Evolutionary conservation across 2,888 invertebrate genomes (phyloP).

Genomic region (Sturmia bella): DNA sequence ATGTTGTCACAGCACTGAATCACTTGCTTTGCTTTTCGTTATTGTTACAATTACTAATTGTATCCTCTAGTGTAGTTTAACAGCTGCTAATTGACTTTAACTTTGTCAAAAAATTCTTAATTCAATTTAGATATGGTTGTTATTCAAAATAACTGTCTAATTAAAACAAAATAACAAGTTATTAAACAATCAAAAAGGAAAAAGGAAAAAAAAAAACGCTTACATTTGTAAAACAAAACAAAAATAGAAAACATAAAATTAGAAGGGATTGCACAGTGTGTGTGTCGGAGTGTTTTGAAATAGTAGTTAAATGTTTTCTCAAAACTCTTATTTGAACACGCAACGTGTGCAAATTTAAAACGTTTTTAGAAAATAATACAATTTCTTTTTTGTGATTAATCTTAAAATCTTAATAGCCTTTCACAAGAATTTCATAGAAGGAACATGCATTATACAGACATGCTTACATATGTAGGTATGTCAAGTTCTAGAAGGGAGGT

Average conservation of each 20-base stretch:
- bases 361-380: slow-evolving; percentile 50
- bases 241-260: background rate
- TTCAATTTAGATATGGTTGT: too few species aligned
- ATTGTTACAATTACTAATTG: too few species aligned
- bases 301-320: slow-evolving; percentile 8
- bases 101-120: too few species aligned
- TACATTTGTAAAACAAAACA: background rate
- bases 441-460: slow-evolving; percentile 47
- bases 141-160: too few species aligned
- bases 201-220: too few species aligned
- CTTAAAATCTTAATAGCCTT: slow-evolving; percentile 61
- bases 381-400: slow-evolving; percentile 65
- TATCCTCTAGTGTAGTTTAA: too few species aligned
- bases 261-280: background rate
- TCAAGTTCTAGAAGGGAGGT: slow-evolving; percentile 12
- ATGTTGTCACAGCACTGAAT: too few species aligned
- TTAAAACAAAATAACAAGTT: background rate
- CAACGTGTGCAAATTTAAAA: slow-evolving; percentile 23
- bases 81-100: too few species aligned
- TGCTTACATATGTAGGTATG: background rate
- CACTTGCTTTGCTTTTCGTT: too few species aligned
- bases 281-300: slow-evolving; percentile 2
- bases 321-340: slow-evolving; percentile 30
- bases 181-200: too few species aligned
- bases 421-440: slow-evolving; percentile 54